Conservation (phyloP, 2,888 invertebrate species). For the Leptothorax acervorum region DNA sequence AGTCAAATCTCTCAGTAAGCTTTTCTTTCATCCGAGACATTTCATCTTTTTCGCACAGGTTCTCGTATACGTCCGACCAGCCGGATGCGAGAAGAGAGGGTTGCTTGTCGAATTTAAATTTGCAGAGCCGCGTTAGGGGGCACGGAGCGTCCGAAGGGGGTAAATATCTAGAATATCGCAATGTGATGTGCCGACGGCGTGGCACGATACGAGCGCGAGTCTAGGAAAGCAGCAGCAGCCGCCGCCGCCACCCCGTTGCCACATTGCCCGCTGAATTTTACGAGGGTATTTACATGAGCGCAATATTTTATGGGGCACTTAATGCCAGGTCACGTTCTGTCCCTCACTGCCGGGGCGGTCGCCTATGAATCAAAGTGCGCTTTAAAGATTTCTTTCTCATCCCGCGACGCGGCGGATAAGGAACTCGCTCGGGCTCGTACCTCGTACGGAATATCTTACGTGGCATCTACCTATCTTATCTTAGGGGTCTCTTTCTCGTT, state of each 20-base stretch:
- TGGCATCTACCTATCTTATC: constrained; percentile 52
- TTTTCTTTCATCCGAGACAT: constrained; percentile 24
- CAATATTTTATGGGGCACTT: constrained; percentile 84
- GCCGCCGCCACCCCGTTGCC: constrained; percentile 26
- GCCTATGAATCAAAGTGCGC: constrained; percentile 83
- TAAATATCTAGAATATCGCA: constrained; percentile 69
- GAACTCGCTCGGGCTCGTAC: constrained; percentile 61
- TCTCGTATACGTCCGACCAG: background rate
- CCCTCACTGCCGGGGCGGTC: constrained; percentile 72
- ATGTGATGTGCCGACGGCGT: constrained; percentile 61
- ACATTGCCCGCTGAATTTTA: constrained; percentile 80
- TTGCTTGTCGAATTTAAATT: constrained; percentile 76
- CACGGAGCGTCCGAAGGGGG: background rate
- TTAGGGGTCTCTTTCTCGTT: constrained; percentile 18
- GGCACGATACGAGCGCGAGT: constrained; percentile 25
- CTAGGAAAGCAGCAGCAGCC: constrained; percentile 46
- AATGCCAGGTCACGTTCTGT: constrained; percentile 84
- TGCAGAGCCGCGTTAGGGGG: constrained; percentile 59
- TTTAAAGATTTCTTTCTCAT: constrained; percentile 81
- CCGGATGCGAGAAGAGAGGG: constrained; percentile 30
- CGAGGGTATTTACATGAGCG: constrained; percentile 84
- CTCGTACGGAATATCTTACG: constrained; percentile 69
- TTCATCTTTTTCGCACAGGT: background rate
- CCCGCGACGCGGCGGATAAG: constrained; percentile 67
- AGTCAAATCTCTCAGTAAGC: background rate